Conservation (phyloP, 2,797 vertebrate genomes). For the Arctocebus calabarensis region DNA sequence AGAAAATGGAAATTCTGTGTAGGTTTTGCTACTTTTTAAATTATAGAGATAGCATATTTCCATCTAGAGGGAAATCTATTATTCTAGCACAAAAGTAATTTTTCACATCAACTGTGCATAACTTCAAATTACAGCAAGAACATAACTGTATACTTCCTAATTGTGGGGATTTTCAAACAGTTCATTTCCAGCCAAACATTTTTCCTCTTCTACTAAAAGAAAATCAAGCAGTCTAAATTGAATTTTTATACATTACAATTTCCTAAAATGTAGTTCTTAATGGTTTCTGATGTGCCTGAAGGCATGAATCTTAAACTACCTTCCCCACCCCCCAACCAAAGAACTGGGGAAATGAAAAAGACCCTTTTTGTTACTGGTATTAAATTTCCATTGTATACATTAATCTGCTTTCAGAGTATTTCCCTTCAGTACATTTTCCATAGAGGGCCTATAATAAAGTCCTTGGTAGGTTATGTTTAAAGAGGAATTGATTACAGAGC, state of each 20-base stretch:
- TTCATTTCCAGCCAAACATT: conserved; percentile 86
- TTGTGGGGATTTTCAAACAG: conserved; percentile 82
- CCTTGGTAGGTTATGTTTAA: conserved; percentile 67
- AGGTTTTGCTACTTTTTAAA: conserved; percentile 75
- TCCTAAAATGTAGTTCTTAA: conserved; percentile 89
- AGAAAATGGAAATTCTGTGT: conserved; percentile 6
- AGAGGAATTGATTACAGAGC: conserved; percentile 72
- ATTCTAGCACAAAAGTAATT: conserved; percentile 82
- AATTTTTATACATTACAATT: conserved; percentile 88
- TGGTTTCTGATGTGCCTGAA: conserved; percentile 88
- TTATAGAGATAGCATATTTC: conserved; percentile 77
- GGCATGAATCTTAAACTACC: conserved; percentile 85
- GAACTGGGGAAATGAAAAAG: conserved; percentile 76
- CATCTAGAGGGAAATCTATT: conserved; percentile 74
- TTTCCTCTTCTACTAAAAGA: conserved; percentile 84
- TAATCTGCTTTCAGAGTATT: conserved; percentile 75
- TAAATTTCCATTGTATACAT: conserved; percentile 71
- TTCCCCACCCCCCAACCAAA: conserved; percentile 64
- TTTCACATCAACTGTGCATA: conserved; percentile 81
- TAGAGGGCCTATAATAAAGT: conserved; percentile 77
- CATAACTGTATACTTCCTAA: conserved; percentile 81
- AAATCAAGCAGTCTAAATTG: conserved; percentile 86
- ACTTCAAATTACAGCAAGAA: conserved; percentile 82
- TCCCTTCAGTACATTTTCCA: conserved; percentile 72
- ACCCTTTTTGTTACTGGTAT: conserved; percentile 61